Conservation (phyloP, 2,113 vertebrate species). For the Petaurus breviceps region DNA sequence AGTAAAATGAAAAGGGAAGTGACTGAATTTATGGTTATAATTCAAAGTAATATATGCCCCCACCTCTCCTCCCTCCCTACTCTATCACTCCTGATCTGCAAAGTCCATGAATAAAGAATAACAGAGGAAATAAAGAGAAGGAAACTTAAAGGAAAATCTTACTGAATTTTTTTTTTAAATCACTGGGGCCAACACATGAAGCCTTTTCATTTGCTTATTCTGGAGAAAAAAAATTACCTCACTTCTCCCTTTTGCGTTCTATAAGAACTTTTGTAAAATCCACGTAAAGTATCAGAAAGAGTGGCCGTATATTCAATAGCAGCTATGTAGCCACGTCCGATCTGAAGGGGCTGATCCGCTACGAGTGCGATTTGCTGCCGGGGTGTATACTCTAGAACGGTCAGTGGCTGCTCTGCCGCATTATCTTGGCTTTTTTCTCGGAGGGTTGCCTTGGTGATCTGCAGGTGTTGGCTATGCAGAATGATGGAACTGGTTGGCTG, state of each 20-base stretch:
- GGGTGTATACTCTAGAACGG: slow-evolving; percentile 84
- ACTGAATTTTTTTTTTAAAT: slow-evolving; percentile 7
- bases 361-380: slow-evolving; percentile 89
- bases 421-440: slow-evolving; percentile 59
- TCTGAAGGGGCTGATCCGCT: slow-evolving; percentile 78
- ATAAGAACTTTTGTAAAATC: slow-evolving; percentile 95
- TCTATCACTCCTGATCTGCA: not conserved
- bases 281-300: slow-evolving; percentile 89
- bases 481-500: slow-evolving; percentile 85
- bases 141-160: not conserved
- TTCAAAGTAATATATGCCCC: not conserved
- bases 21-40: not conserved
- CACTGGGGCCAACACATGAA: not conserved
- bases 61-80: not conserved
- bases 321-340: slow-evolving; percentile 84
- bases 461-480: slow-evolving; percentile 89
- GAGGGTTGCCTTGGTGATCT: slow-evolving; percentile 81
- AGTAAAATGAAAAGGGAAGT: slow-evolving; percentile 24
- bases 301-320: slow-evolving; percentile 86
- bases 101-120: slow-evolving; percentile 20
- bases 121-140: not conserved
- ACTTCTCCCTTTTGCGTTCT: slow-evolving; percentile 87
- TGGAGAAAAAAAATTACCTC: slow-evolving; percentile 82
- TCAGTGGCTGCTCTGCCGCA: slow-evolving; percentile 29
- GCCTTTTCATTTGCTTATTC: not conserved